Evolutionary conservation across 2,888 invertebrate species (phyloP), one percentile per base, ranked within the genome.

Genomic region (Chymomyza amoena): DNA sequence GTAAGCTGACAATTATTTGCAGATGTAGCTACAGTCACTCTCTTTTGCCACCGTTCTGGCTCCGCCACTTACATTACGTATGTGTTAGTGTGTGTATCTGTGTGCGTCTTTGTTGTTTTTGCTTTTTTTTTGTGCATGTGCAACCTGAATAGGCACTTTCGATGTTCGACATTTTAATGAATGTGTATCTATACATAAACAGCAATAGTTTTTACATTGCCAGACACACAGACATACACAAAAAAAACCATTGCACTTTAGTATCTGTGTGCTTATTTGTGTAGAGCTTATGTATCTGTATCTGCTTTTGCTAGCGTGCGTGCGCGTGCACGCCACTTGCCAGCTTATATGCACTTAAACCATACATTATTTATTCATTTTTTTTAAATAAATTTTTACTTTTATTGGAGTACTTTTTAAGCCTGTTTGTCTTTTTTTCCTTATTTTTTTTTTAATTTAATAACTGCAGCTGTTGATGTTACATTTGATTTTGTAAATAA

Each of bases 1-100:
- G 73, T 88, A 86, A 88, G 87, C 87, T 86, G 89, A 88, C 83
- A 88, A 88, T 86, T 88, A 88, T 86, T 86, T 86, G 87, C 85
- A 88, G 88, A 88, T 88, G 84, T 83, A 79, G 76, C 63, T 76
- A 68, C 73, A 51, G 52, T n/a, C n/a, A 16, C 15, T 15, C 36
- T 10, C 54, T 54, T 20, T 16, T 10, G 16, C 56, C 0, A 63
- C 59, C 67, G 72, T 25, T 25, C 54, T 52, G 6, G 9, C 56
- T 16, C 56, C n/a, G n/a, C 9, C 32, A 59, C n/a, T 50, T 51
- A 7, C 25, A 16, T 50, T 50, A 45, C 16, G 51, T 18, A 15
- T 51, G 15, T 61, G 63, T 60, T 20, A 52, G 32, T 65, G 56
- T 56, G 70, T 66, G 69, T 72, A 76, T 68, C 64, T 61, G 61